Evolutionary conservation across 92 coral and sea anemone species (phyloP), one percentile per base, ranked within the genome.

Genomic region (Bergia puertoricense): DNA sequence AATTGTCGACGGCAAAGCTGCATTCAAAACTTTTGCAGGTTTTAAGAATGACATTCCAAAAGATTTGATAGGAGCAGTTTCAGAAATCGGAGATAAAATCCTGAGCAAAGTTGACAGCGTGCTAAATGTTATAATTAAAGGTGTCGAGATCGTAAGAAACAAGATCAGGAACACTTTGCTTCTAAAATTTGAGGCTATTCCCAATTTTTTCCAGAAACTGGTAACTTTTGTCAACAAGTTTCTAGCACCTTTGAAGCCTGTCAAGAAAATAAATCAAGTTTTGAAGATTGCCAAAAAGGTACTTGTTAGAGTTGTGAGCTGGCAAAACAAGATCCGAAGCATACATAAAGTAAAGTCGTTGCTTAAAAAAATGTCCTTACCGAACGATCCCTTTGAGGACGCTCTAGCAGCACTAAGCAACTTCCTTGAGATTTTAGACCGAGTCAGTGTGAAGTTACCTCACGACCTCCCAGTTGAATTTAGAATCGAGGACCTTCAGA

Each of bases 11-110:
- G 99, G 95, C 11, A 96, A 93, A 79, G 99, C 98, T 51, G 93
- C 98, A 41, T 96, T 96, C 85, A 96, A 91, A 76, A 96, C 98
- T 7, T 90, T 94, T 1, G 98, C 98, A 4, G 86, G 94, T 45
- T 96, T 96, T 74, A 96, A 96, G 91, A 96, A 96, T 77, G 99
- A 96, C 86, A 91, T 96, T 73, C 99, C 99, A 4, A 96, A 96
- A 86, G 99, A 96, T 76, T 94, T 96, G 36, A 96, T 96, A 18
- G 96, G 92, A 45, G 85, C 90, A 41, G 79, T 96, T 71, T 94
- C 98, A 16, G 98, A 96, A 69, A 85, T 90, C 0, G 96, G 93
- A 8, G 99, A 96, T 90, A 91, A 93, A 41, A 80, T 96, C 76
- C 71, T 96, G 13, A 89, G 88, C 57, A 79, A 82, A 43, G 91